Base-by-base conservation (phyloP, 1,140 invertebrate species). In the Drosophila baimaii region DNA sequence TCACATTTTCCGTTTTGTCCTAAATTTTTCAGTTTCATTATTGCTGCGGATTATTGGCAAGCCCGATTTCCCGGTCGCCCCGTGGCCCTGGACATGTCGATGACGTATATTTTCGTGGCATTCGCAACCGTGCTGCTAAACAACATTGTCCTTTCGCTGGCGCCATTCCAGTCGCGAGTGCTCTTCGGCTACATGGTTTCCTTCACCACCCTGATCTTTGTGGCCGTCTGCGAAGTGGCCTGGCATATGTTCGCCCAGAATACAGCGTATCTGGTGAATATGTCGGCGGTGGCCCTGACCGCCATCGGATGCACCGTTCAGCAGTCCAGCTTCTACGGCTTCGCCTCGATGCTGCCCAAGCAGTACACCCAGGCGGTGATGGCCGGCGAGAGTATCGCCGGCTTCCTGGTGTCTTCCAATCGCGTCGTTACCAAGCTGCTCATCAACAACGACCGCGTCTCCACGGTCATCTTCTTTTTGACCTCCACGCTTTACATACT, bases 311-410 rank as follows among this genome's bases (percentile, higher is more conserved):
- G 97, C 88, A 59, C 90, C 93, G 95, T 98, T 47, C 97, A 98
- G 92, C 97, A 98, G 92, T 97, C 97, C 0, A 98, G 97, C 92
- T 98, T 98, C 92, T 98, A 98, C 91, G 97, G 97, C 9, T 98
- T 97, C 89, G 97, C 97, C 3, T 97, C 97, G 64, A 98, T 98
- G 95, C 92, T 98, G 59, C 97, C 97, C 17, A 95, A 95, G 62
- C 81, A 92, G 21, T 98, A 98, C 85, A 98, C 97, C 0, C 97
- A 98, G 91, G 97, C 97, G 55, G 96, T 98, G 0, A 98, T 98
- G 97, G 95, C 96, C 17, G 97, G 97, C 56, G 97, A 98, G 95
- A 98, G 97, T 96, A 95, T 96, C 29, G 97, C 97, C 19, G 97
- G 97, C 8, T 95, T 98, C 58, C 94, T 97, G 92, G 96, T 97